A percentile compares a stretch with the other conserved stretches of the same genome.
phyloP scores from a whole-genome alignment of 2,888 invertebrate genomes.

The Coenonympha glycerion region DNA sequence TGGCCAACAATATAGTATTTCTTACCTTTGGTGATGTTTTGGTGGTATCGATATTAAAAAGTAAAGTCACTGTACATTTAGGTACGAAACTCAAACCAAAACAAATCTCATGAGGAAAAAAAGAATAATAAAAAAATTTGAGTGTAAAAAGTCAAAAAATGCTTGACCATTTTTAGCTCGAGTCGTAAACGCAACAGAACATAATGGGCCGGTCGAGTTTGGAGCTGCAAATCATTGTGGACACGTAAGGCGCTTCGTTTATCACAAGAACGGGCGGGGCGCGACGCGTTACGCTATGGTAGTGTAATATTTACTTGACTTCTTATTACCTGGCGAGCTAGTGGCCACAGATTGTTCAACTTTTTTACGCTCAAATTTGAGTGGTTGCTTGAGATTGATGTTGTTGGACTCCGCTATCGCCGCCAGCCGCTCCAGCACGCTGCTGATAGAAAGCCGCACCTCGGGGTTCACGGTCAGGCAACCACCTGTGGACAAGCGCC shows the following conservation, averaged over 20 bases:
- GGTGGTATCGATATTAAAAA: constrained; percentile 67
- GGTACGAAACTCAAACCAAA: constrained; percentile 56
- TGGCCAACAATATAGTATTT: constrained; percentile 52
- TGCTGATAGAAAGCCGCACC: constrained; percentile 85
- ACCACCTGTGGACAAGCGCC: constrained; percentile 76
- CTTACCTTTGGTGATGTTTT: constrained; percentile 73
- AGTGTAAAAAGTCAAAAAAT: constrained; percentile 78
- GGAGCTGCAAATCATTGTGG: constrained; percentile 22
- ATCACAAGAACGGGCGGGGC: constrained; percentile 43
- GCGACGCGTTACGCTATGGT: constrained; percentile 70
- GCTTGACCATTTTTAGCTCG: constrained; percentile 77
- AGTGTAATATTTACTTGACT: constrained; percentile 78
- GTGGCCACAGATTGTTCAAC: constrained; percentile 78
- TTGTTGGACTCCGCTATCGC: constrained; percentile 91
- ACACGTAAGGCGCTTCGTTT: constrained; percentile 29
- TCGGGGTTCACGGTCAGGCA: constrained; percentile 89
- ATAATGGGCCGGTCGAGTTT: constrained; percentile 48
- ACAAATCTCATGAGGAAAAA: constrained; percentile 51
- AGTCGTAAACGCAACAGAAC: constrained; percentile 65
- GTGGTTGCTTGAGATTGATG: constrained; percentile 86
- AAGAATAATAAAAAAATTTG: constrained; percentile 69
- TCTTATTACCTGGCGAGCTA: constrained; percentile 78
- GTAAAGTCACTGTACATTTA: constrained; percentile 54
- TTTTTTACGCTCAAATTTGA: constrained; percentile 81
- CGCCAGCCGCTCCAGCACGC: constrained; percentile 88